These are phyloP conservation scores for Nyctibius bracteatus DNA, from an alignment of 2,113 vertebrate genomes.

Conservation along the genomic window DNA sequence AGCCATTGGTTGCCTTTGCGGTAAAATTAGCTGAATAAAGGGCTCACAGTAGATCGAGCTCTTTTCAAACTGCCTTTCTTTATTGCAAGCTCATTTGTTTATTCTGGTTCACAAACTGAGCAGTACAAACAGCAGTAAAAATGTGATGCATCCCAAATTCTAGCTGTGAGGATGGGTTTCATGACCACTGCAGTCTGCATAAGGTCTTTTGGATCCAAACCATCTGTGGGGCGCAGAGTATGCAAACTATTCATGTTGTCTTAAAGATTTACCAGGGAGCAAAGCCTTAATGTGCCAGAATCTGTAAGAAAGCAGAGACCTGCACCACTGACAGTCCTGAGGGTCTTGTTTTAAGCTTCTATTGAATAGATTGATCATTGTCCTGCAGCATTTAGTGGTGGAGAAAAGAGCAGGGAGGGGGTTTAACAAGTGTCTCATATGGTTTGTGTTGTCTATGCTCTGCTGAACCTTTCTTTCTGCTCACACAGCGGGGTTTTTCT, in stretches of 20 bases:
- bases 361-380: conserved; percentile 29
- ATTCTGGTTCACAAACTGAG: background rate
- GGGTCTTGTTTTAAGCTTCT: conserved; percentile 38
- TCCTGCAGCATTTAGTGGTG: conserved; percentile 1
- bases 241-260: conserved; percentile 36
- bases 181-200: background rate
- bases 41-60: background rate
- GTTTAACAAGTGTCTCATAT: conserved; percentile 55
- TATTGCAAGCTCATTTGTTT: background rate
- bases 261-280: conserved; percentile 13
- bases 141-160: conserved; percentile 13
- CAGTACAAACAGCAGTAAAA: conserved; percentile 15
- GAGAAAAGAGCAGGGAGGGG: background rate
- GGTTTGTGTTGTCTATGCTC: conserved; percentile 45
- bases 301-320: conserved; percentile 23
- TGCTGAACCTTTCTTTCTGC: conserved; percentile 50
- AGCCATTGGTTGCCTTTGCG: background rate
- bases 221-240: conserved; percentile 22
- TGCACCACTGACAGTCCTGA: background rate
- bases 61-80: background rate
- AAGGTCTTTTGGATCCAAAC: conserved; percentile 43
- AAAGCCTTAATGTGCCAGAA: background rate
- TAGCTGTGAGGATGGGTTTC: conserved; percentile 12
- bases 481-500: conserved; percentile 47
- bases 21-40: background rate